These are phyloP conservation scores for Tachina fera DNA, from an alignment of 2,888 invertebrate species.

Conservation along the genomic window DNA sequence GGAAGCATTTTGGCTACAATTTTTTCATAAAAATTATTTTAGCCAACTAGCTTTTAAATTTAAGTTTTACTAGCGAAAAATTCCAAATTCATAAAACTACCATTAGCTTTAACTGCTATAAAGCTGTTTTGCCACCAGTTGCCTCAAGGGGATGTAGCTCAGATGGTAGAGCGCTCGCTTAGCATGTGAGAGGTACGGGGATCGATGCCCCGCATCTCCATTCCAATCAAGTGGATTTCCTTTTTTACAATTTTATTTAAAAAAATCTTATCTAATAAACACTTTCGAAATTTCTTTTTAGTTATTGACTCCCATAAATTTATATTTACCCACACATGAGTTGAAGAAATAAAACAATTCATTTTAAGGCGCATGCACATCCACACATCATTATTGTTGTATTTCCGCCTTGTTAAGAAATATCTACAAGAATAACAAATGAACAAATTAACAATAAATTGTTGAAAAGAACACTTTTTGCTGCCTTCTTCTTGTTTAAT, in stretches of 20 bases:
- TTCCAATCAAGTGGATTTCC: background rate
- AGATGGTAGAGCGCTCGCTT: slow-evolving; percentile 84
- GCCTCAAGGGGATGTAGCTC: slow-evolving; percentile 82
- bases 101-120: background rate
- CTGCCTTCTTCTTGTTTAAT: background rate
- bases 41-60: no score
- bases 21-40: no score
- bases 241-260: slow-evolving; percentile 14
- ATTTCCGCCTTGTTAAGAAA: slow-evolving; percentile 58
- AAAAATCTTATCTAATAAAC: background rate
- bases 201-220: slow-evolving; percentile 84
- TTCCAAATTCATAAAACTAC: no score
- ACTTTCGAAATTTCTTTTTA: background rate
- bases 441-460: slow-evolving; percentile 60
- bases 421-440: slow-evolving; percentile 56
- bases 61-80: no score
- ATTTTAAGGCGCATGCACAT: slow-evolving; percentile 3
- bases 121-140: background rate
- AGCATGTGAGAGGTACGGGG: slow-evolving; percentile 84
- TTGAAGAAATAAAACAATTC: slow-evolving; percentile 1
- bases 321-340: background rate
- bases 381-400: slow-evolving; percentile 13
- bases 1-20: no score
- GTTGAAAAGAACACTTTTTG: slow-evolving; percentile 23
- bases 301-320: slow-evolving; percentile 15